Conservation (phyloP, 2,113 vertebrate species). For the Chitala chitala region DNA sequence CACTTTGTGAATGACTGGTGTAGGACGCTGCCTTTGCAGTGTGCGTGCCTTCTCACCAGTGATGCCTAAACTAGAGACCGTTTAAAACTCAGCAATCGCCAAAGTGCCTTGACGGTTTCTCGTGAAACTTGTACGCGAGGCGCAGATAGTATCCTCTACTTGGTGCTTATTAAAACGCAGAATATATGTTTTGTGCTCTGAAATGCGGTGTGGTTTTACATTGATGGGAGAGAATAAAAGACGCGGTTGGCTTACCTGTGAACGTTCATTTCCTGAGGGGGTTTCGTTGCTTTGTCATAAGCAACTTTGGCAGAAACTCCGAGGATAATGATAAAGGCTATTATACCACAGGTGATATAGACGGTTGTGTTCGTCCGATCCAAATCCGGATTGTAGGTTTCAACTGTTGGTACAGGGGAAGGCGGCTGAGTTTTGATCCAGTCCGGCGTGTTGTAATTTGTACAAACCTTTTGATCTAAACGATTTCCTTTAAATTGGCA, state of each 20-base stretch:
- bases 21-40: too few relatives aligned
- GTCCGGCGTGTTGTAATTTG: constrained; percentile 90
- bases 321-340: constrained; percentile 85
- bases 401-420: constrained; percentile 67
- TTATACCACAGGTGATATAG: constrained; percentile 92
- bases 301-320: constrained; percentile 92
- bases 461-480: constrained; percentile 86
- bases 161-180: not conserved
- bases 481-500: constrained; percentile 89
- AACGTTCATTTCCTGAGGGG: constrained; percentile 97
- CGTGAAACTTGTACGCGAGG: too few relatives aligned
- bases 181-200: not conserved
- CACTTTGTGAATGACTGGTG: too few relatives aligned
- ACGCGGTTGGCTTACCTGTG: constrained; percentile 79
- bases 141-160: not conserved
- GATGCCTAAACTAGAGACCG: too few relatives aligned
- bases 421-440: constrained; percentile 88
- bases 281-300: constrained; percentile 91
- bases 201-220: not conserved
- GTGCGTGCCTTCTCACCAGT: too few relatives aligned
- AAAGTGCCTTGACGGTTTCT: too few relatives aligned
- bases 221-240: not conserved
- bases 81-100: too few relatives aligned
- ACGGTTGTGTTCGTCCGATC: constrained; percentile 97
- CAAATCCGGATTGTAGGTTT: constrained; percentile 88